Conservation (phyloP, 2,113 vertebrate genomes). For the Azemiops feae region DNA sequence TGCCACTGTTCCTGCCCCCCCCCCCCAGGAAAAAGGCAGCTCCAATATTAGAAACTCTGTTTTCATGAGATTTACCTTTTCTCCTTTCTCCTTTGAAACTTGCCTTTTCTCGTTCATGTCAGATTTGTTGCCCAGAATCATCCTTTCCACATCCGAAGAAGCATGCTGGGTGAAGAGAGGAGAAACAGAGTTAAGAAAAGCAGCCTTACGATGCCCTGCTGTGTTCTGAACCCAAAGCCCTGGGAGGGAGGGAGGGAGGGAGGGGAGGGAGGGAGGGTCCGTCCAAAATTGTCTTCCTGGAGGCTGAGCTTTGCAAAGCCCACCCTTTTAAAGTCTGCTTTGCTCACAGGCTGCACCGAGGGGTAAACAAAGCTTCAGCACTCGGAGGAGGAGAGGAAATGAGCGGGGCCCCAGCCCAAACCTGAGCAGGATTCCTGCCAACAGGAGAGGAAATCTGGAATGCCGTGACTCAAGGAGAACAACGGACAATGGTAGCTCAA, state of each 20-base stretch:
- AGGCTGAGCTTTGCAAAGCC: neutral
- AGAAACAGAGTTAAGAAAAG: constrained; percentile 27
- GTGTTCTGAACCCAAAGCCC: neutral
- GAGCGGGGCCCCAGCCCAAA: neutral
- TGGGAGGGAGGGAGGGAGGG: neutral
- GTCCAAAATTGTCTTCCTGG: neutral
- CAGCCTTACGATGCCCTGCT: neutral
- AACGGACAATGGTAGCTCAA: neutral
- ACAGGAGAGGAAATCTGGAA: neutral
- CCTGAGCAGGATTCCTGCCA: neutral
- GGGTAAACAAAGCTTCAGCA: neutral
- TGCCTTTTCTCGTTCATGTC: constrained; percentile 98
- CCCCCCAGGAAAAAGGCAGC: neutral
- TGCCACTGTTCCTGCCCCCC: neutral
- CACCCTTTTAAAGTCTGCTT: neutral
- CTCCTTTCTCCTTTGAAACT: constrained; percentile 95
- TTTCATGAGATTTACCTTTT: constrained; percentile 78
- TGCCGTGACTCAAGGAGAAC: neutral
- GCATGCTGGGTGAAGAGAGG: constrained; percentile 79
- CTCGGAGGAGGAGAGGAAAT: neutral
- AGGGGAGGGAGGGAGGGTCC: no score
- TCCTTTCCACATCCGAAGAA: constrained; percentile 95
- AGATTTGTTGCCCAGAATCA: constrained; percentile 97
- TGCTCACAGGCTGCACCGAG: neutral
- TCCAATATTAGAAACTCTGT: neutral